These are phyloP conservation scores for Epizoanthus rinbou DNA, from an alignment of 92 coral and sea anemone genomes.

Conservation along the genomic window DNA sequence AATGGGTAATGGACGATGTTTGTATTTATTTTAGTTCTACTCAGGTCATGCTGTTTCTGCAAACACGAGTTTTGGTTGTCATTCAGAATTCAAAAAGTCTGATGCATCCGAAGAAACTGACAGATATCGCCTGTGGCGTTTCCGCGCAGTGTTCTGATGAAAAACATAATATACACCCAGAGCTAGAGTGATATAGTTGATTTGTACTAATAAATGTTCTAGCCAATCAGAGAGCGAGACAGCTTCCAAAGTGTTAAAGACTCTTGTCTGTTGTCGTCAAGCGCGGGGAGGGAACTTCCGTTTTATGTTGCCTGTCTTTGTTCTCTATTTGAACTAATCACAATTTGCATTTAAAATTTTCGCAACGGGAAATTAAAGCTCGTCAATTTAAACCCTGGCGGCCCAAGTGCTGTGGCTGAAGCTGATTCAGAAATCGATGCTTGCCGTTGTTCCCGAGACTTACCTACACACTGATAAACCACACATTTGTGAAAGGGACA, in stretches of 20 bases:
- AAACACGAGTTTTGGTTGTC: not conserved
- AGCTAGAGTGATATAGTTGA: slow-evolving; percentile 75
- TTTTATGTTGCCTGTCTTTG: slow-evolving; percentile 80
- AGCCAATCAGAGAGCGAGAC: slow-evolving; percentile 77
- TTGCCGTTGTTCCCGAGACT: not conserved
- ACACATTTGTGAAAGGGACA: not conserved
- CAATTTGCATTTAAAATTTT: slow-evolving; percentile 90
- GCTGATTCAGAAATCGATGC: slow-evolving; percentile 29
- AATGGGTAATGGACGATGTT: not conserved
- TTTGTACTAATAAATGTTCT: slow-evolving; percentile 68
- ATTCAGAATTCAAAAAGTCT: not conserved
- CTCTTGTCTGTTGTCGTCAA: slow-evolving; percentile 89
- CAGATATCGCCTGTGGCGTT: slow-evolving; percentile 44
- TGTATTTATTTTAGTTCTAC: not conserved
- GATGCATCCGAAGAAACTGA: slow-evolving; percentile 20
- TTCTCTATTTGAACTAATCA: slow-evolving; percentile 80
- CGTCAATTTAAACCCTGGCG: slow-evolving; percentile 46
- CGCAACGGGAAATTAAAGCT: slow-evolving; percentile 86
- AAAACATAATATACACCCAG: slow-evolving; percentile 61
- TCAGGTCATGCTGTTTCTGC: not conserved
- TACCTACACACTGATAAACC: not conserved
- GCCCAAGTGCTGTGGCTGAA: slow-evolving; percentile 39
- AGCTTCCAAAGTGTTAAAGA: slow-evolving; percentile 56
- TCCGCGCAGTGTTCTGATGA: slow-evolving; percentile 42
- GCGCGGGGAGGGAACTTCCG: slow-evolving; percentile 96